Evolutionary conservation across 2,888 invertebrate genomes (phyloP).

Genomic region (Callyntrura sp.): DNA sequence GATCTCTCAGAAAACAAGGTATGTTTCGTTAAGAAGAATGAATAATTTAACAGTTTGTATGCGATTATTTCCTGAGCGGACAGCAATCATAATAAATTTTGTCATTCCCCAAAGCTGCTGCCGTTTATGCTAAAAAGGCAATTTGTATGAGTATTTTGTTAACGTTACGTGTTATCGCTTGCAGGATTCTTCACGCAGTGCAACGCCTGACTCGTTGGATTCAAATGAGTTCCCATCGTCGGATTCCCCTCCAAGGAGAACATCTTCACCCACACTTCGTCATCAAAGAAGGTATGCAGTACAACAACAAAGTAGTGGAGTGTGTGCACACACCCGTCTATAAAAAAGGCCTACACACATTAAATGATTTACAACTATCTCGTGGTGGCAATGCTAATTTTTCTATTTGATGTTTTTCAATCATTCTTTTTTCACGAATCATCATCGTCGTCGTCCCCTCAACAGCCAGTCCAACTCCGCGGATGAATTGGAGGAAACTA

Average conservation of each 20-base stretch:
- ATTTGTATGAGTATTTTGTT: constrained; percentile 46
- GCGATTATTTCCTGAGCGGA: too few relatives aligned
- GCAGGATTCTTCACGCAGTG: constrained; percentile 89
- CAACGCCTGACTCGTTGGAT: constrained; percentile 95
- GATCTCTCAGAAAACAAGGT: constrained; percentile 83
- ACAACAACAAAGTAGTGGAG: background rate
- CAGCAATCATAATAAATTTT: too few relatives aligned
- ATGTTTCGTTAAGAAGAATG: too few relatives aligned
- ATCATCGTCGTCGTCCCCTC: too few relatives aligned
- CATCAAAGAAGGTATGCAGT: constrained; percentile 76
- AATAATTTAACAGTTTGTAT: too few relatives aligned
- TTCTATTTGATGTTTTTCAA: constrained; percentile 14
- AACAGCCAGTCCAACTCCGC: constrained; percentile 78
- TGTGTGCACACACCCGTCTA: background rate
- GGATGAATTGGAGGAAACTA: constrained; percentile 82
- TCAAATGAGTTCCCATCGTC: constrained; percentile 86
- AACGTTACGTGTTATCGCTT: too few relatives aligned
- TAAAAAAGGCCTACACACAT: background rate
- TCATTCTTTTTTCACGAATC: constrained; percentile 1
- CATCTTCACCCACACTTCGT: constrained; percentile 81
- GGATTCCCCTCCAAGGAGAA: constrained; percentile 83
- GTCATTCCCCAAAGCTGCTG: too few relatives aligned
- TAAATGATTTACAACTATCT: constrained; percentile 60
- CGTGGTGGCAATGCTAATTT: constrained; percentile 11
- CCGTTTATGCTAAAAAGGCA: constrained; percentile 10